These are phyloP conservation scores for Eretmochelys imbricata DNA, from an alignment of 2,113 vertebrate genomes.

Conservation along the genomic window DNA sequence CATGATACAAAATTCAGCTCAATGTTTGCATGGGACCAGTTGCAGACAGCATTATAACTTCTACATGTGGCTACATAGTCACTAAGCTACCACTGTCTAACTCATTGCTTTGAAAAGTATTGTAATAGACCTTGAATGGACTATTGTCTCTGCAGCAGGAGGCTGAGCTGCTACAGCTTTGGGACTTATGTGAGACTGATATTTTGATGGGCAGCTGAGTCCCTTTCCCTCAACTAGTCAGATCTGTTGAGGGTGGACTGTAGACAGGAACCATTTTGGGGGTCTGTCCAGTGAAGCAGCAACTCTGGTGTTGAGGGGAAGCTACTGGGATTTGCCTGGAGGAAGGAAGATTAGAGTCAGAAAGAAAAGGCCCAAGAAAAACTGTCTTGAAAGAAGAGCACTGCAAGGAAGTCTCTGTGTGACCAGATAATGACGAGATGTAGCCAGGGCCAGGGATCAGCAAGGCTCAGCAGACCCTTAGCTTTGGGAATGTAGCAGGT, in stretches of 20 bases:
- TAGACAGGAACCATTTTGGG: neutral
- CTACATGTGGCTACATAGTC: neutral
- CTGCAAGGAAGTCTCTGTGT: neutral
- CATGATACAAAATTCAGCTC: neutral
- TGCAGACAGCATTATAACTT: neutral
- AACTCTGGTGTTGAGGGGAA: constrained; percentile 8
- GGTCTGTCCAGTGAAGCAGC: constrained; percentile 1
- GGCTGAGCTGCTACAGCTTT: neutral
- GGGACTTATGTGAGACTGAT: neutral
- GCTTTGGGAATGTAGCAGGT: neutral
- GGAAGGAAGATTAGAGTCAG: neutral
- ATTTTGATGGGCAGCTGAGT: neutral
- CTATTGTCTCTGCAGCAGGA: neutral
- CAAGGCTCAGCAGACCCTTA: neutral
- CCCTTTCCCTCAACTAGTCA: neutral
- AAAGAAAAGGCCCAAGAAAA: neutral
- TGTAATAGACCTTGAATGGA: neutral
- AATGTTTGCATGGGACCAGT: neutral
- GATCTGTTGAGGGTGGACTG: neutral
- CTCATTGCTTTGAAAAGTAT: neutral
- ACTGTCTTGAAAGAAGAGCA: neutral
- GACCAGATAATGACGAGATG: neutral
- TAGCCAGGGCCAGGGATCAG: neutral
- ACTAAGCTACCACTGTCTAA: neutral
- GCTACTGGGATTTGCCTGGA: neutral